Percentiles rank a stretch among this genome's conserved stretches.
Conservation (phyloP, 2,888 invertebrate genomes). For the Drosophila mulleri region DNA sequence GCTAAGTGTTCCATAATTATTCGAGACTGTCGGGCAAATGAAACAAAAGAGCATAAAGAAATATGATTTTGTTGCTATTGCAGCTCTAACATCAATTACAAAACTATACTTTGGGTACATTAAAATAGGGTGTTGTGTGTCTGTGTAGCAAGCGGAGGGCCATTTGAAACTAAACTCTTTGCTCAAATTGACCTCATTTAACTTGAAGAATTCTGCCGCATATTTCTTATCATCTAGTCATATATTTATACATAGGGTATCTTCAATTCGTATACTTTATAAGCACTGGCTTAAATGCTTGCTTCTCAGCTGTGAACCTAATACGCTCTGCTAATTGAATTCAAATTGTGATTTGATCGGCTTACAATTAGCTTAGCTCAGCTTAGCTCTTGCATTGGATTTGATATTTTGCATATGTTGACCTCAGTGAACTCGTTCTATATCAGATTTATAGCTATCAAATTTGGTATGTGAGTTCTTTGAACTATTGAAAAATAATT, state of each 20-base stretch:
- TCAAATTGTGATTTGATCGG: not conserved
- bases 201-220: not conserved
- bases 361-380: not conserved
- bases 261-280: not conserved
- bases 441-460: not conserved
- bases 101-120: conserved; percentile 4
- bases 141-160: not conserved
- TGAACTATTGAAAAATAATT: not conserved
- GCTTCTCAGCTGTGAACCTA: not conserved
- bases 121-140: not conserved
- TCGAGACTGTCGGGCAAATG: conserved; percentile 25
- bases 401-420: conserved; percentile 2
- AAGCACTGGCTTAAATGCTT: not conserved
- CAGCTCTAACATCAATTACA: conserved; percentile 43
- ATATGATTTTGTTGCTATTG: conserved; percentile 22
- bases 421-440: not conserved
- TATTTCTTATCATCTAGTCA: not conserved
- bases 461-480: not conserved
- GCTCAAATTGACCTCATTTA: not conserved
- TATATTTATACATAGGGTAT: not conserved
- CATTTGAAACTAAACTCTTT: not conserved
- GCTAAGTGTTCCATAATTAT: conserved; percentile 69
- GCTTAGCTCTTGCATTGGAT: not conserved
- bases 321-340: not conserved
- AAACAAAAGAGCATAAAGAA: conserved; percentile 16